phyloP scores from a whole-genome alignment of 2,888 invertebrate genomes.

The Chymomyza fuscimana region DNA sequence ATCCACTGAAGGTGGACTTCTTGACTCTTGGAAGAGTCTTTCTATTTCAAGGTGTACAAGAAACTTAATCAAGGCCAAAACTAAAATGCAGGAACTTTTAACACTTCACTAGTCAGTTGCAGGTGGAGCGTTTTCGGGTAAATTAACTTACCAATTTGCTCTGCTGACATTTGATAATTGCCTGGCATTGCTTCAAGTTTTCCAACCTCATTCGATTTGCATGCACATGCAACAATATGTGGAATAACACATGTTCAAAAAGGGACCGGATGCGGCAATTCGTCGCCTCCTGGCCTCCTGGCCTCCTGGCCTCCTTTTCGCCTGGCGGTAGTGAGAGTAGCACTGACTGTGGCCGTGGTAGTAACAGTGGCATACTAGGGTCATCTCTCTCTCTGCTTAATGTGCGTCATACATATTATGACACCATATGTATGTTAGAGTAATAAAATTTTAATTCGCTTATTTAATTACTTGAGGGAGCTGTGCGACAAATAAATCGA shows the following conservation, averaged over 20 bases:
- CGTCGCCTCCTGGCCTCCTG: conserved; percentile 40
- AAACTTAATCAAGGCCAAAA: background rate
- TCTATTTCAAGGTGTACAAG: too few species aligned
- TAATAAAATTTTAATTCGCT: conserved; percentile 53
- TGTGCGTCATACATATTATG: conserved; percentile 43
- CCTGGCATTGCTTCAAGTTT: too few species aligned
- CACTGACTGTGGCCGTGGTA: background rate
- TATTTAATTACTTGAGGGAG: conserved; percentile 47
- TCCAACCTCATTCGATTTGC: background rate
- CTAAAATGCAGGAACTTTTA: background rate
- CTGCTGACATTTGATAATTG: background rate
- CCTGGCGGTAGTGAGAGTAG: background rate
- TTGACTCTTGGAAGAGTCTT: too few species aligned
- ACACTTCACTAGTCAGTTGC: background rate
- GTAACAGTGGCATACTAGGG: background rate
- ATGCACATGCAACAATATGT: background rate
- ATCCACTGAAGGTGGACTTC: too few species aligned
- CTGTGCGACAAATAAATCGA: conserved; percentile 29
- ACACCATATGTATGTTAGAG: conserved; percentile 47
- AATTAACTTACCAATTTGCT: background rate
- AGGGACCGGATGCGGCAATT: conserved; percentile 42
- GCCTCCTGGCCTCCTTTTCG: background rate
- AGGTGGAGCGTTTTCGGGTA: background rate
- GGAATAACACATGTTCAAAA: background rate
- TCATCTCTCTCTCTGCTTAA: conserved; percentile 5